Conservation (phyloP, 2,113 vertebrate genomes). For the Salvelinus alpinus region DNA sequence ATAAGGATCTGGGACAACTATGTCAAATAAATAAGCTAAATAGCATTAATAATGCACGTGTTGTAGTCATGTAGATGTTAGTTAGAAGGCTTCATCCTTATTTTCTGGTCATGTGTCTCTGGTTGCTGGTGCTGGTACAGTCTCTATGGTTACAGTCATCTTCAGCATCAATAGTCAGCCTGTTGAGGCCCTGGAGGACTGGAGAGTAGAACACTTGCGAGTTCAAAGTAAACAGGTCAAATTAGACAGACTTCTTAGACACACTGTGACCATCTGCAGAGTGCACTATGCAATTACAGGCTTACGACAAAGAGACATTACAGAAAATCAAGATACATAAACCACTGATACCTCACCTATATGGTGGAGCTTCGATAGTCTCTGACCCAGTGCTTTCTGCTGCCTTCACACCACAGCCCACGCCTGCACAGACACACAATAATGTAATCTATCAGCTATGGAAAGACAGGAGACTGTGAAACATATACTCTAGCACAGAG, state of each 20-base stretch:
- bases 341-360: background rate
- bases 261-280: background rate
- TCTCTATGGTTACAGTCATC: background rate
- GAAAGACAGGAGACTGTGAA: background rate
- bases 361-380: background rate
- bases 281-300: too few relatives aligned
- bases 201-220: background rate
- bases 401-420: background rate
- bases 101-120: background rate
- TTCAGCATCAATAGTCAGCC: background rate
- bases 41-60: too few relatives aligned
- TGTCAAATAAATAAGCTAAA: too few relatives aligned
- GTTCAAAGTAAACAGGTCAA: background rate
- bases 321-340: too few relatives aligned
- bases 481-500: background rate
- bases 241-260: background rate
- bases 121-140: background rate
- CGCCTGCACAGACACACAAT: background rate
- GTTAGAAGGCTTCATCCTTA: background rate
- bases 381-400: background rate
- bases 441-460: background rate
- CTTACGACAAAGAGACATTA: too few relatives aligned
- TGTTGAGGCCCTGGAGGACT: conserved; percentile 3
- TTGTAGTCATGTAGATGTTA: too few relatives aligned
- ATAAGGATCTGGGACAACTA: too few relatives aligned